Conservation (phyloP, 1,140 invertebrate species). For the Apis cerana region DNA sequence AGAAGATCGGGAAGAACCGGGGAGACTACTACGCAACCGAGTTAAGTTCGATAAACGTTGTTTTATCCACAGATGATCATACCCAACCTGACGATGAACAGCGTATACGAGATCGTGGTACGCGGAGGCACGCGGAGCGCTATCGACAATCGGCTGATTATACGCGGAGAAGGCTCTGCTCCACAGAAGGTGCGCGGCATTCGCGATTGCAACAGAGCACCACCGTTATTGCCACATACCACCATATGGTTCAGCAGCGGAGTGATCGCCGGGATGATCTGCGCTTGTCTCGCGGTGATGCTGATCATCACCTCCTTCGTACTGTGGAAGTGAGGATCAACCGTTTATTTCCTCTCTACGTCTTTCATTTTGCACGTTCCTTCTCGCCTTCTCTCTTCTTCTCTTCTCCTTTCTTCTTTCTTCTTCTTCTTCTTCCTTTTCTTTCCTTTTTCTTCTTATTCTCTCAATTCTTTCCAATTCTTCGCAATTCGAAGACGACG, state of each 20-base stretch:
- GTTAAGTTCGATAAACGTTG: neutral
- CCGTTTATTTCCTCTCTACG: neutral
- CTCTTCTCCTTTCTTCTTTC: neutral
- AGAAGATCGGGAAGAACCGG: too few relatives aligned
- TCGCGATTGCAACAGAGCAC: conserved; percentile 86
- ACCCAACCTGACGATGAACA: conserved; percentile 88
- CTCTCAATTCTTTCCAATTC: too few relatives aligned
- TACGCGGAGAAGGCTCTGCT: conserved; percentile 86
- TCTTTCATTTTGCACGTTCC: neutral
- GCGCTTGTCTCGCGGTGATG: conserved; percentile 87
- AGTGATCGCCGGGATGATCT: conserved; percentile 88
- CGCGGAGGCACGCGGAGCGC: conserved; percentile 87
- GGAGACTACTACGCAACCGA: neutral
- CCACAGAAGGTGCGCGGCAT: conserved; percentile 85
- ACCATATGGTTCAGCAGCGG: conserved; percentile 86
- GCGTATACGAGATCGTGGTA: conserved; percentile 88
- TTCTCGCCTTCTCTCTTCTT: neutral
- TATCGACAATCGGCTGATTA: conserved; percentile 84
- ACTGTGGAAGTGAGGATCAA: conserved; percentile 87
- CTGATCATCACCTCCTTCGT: conserved; percentile 87
- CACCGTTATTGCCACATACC: conserved; percentile 81
- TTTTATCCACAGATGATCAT: conserved; percentile 84
- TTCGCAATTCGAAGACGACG: neutral
- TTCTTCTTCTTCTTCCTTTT: neutral
- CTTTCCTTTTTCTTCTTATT: too few relatives aligned